Conservation (phyloP, 2,113 vertebrate species). For the Hepsetus odoe region DNA sequence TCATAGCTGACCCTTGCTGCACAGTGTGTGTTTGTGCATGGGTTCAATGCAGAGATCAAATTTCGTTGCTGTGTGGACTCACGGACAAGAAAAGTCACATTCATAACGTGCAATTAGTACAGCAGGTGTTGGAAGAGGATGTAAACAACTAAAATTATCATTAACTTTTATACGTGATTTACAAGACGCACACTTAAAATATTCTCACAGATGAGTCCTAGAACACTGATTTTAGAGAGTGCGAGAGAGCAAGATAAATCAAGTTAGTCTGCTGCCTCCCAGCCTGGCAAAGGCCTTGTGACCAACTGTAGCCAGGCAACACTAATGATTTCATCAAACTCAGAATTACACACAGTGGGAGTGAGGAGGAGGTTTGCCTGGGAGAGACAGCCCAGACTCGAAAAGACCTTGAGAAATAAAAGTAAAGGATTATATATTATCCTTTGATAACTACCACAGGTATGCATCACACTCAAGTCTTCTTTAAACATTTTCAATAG, state of each 20-base stretch:
- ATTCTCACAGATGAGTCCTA: neutral
- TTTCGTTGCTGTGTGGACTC: too few species aligned
- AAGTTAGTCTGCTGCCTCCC: slow-evolving; percentile 64
- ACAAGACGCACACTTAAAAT: neutral
- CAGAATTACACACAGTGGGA: slow-evolving; percentile 51
- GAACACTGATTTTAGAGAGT: neutral
- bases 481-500: too few species aligned
- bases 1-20: too few species aligned
- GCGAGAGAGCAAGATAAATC: slow-evolving; percentile 57
- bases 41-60: too few species aligned
- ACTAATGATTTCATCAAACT: slow-evolving; percentile 65
- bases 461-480: too few species aligned
- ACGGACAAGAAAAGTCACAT: too few species aligned
- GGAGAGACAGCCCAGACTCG: slow-evolving; percentile 29
- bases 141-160: neutral
- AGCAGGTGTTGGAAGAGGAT: neutral
- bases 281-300: slow-evolving; percentile 63
- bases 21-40: too few species aligned
- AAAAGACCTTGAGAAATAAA: slow-evolving; percentile 13
- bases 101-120: too few species aligned
- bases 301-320: slow-evolving; percentile 64
- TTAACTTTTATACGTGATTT: too few species aligned
- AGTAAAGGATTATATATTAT: neutral
- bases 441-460: too few species aligned
- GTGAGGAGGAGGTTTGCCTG: slow-evolving; percentile 44